Conservation (phyloP, 1,140 invertebrate genomes). For the Pectinophora gossypiella region DNA sequence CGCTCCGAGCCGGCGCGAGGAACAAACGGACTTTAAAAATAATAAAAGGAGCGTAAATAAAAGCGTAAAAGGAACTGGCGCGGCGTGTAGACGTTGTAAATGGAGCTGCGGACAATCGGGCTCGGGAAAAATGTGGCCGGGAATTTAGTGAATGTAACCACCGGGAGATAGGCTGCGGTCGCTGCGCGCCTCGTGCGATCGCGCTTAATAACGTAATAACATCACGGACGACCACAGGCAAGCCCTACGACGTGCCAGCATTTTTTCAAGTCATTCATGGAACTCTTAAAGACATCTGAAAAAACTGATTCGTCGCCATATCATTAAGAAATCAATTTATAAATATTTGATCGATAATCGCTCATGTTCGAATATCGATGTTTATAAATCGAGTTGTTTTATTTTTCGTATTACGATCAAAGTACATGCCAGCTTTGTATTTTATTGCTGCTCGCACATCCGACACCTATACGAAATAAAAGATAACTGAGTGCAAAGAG, state of each 20-base stretch:
- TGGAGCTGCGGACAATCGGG: slow-evolving; percentile 71
- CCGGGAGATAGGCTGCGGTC: slow-evolving; percentile 43
- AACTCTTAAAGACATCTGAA: no score
- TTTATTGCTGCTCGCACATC: no score
- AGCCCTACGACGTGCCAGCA: no score
- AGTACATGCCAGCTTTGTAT: no score
- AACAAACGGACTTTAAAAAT: slow-evolving; percentile 74
- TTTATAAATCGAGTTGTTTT: no score
- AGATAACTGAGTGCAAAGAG: not conserved
- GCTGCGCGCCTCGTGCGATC: slow-evolving; percentile 35
- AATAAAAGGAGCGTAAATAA: slow-evolving; percentile 75
- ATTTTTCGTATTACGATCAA: no score
- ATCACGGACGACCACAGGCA: no score
- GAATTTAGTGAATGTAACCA: slow-evolving; percentile 69
- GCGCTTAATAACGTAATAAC: slow-evolving; percentile 54
- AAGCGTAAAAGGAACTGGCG: slow-evolving; percentile 73
- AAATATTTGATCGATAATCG: no score
- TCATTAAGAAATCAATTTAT: no score
- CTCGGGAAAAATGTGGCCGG: slow-evolving; percentile 62
- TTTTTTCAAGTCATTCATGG: no score
- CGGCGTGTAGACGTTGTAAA: slow-evolving; percentile 74
- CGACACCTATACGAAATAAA: not conserved
- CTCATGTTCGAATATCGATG: no score
- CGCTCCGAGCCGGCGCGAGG: slow-evolving; percentile 64
- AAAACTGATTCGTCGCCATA: no score